Evolutionary conservation across 64 coral and sea anemone species (phyloP).

Genomic region (Montipora cactus): DNA sequence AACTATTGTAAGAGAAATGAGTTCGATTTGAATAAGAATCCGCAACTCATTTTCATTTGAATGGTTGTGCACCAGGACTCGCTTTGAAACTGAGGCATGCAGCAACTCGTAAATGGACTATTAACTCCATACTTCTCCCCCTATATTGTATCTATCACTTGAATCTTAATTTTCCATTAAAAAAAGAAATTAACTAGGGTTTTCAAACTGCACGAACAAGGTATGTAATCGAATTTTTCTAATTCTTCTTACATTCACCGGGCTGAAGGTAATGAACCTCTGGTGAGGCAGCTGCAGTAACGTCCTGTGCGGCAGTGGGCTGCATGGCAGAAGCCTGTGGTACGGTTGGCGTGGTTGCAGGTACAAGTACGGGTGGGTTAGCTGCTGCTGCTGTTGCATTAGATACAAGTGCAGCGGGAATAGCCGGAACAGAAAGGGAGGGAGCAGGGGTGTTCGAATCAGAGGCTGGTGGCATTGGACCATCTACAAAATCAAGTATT

Average conservation of each 20-base stretch:
- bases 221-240: too few relatives aligned
- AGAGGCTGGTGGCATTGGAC: constrained; percentile 13
- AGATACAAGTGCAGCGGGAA: not conserved
- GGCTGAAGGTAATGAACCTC: not conserved
- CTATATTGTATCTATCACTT: too few relatives aligned
- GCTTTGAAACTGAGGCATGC: too few relatives aligned
- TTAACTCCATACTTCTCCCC: too few relatives aligned
- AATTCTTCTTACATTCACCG: constrained; percentile 14
- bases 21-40: too few relatives aligned
- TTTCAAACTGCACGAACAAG: too few relatives aligned
- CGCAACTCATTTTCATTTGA: too few relatives aligned
- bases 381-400: not conserved
- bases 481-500: constrained; percentile 14
- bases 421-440: not conserved
- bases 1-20: too few relatives aligned
- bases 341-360: not conserved
- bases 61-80: too few relatives aligned
- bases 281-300: not conserved
- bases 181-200: too few relatives aligned
- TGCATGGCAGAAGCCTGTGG: not conserved
- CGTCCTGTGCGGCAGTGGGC: not conserved
- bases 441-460: not conserved
- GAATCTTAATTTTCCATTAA: too few relatives aligned
- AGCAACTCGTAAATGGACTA: too few relatives aligned
- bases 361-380: not conserved